These are phyloP conservation scores for Hiodon alosoides DNA, from an alignment of 2,113 vertebrate genomes.

Conservation along the genomic window DNA sequence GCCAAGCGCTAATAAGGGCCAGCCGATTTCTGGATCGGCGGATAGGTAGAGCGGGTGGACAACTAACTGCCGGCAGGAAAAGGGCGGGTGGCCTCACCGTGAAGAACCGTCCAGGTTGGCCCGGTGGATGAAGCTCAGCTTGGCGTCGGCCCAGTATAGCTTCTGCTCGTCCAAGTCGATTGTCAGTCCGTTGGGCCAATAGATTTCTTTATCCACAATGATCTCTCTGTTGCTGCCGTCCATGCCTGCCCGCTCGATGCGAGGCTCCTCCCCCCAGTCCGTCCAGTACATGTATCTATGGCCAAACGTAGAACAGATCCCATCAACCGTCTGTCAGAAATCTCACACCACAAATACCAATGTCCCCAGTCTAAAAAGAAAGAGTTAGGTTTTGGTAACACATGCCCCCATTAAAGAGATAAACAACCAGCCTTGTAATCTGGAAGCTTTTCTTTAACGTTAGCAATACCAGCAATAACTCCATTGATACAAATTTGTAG, in stretches of 20 bases:
- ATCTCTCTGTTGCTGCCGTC: conserved; percentile 83
- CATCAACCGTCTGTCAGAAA: conserved; percentile 14
- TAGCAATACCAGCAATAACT: background rate
- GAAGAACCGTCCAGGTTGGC: conserved; percentile 89
- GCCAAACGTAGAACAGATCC: background rate
- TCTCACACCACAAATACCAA: background rate
- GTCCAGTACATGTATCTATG: conserved; percentile 98
- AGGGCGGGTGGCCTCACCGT: conserved; percentile 59
- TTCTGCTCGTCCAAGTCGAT: conserved; percentile 91
- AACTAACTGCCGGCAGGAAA: background rate
- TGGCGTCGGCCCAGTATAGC: conserved; percentile 95
- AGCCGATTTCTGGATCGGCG: background rate
- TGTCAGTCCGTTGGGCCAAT: conserved; percentile 95
- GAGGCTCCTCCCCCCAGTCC: conserved; percentile 91
- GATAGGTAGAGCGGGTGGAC: background rate
- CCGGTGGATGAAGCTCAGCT: conserved; percentile 93
- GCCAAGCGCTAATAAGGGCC: background rate
- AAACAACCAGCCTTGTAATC: background rate
- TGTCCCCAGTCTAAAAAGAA: background rate
- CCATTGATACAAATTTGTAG: conserved; percentile 7
- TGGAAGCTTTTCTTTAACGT: background rate
- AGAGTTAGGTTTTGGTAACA: background rate
- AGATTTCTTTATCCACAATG: conserved; percentile 83
- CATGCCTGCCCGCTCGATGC: conserved; percentile 94
- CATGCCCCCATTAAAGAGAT: background rate